These are phyloP conservation scores for Pelosia muscerda DNA, from an alignment of 2,888 invertebrate species.

Conservation along the genomic window DNA sequence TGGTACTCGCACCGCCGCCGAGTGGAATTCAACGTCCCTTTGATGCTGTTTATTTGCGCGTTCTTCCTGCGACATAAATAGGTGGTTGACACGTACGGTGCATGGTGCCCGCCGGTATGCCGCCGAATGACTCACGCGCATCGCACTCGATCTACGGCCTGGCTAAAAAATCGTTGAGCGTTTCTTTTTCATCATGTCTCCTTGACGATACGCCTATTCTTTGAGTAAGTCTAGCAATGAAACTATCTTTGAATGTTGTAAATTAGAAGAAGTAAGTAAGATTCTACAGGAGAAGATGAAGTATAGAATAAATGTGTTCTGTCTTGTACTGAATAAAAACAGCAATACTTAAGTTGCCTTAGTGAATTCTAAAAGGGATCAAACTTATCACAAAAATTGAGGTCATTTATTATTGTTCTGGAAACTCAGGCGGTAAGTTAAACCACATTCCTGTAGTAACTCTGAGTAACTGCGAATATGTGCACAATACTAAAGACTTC, in stretches of 20 bases:
- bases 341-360: neutral
- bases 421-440: slow-evolving; percentile 44
- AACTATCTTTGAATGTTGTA: neutral
- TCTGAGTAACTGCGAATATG: slow-evolving; percentile 46
- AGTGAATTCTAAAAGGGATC: neutral
- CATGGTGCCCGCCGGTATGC: slow-evolving; percentile 79
- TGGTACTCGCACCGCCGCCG: slow-evolving; percentile 63
- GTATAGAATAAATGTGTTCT: neutral
- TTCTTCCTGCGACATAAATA: slow-evolving; percentile 85
- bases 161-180: slow-evolving; percentile 69
- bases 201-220: slow-evolving; percentile 45
- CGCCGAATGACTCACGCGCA: slow-evolving; percentile 75
- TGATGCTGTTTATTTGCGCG: slow-evolving; percentile 85
- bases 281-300: neutral
- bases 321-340: neutral
- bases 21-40: slow-evolving; percentile 81
- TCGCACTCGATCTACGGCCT: slow-evolving; percentile 64
- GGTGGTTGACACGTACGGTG: slow-evolving; percentile 83
- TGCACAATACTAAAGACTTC: slow-evolving; percentile 56
- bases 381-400: neutral
- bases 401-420: slow-evolving; percentile 25
- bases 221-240: slow-evolving; percentile 30
- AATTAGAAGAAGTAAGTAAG: neutral
- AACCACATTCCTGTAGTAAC: slow-evolving; percentile 51
- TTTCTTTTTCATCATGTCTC: slow-evolving; percentile 68